These are phyloP conservation scores for Morus bassanus DNA, from an alignment of 2,797 vertebrate species.

Conservation along the genomic window DNA sequence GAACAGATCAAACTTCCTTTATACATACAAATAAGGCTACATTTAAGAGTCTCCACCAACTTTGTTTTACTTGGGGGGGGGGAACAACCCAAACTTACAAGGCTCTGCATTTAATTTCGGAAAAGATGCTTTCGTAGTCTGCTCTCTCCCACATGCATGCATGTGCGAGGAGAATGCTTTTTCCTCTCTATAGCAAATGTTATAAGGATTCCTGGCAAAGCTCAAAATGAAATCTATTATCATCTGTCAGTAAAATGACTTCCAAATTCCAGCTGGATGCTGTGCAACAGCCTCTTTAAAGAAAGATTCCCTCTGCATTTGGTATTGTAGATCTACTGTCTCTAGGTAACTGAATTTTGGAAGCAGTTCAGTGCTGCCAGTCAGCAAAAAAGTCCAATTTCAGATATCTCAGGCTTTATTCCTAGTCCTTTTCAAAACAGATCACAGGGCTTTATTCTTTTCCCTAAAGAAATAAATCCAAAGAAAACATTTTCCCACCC, in stretches of 20 bases:
- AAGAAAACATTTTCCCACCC: slow-evolving; percentile 4
- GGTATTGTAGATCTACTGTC: slow-evolving; percentile 10
- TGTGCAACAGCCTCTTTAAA: slow-evolving; percentile 50
- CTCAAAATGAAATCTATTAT: slow-evolving; percentile 72
- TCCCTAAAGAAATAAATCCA: slow-evolving; percentile 32
- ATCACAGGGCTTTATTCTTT: background rate
- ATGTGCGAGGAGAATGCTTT: slow-evolving; percentile 6
- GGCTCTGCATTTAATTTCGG: slow-evolving; percentile 68
- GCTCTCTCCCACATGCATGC: background rate
- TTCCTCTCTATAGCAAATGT: slow-evolving; percentile 54
- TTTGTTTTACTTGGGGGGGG: slow-evolving; percentile 23
- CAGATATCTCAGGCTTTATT: slow-evolving; percentile 16
- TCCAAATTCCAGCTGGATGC: slow-evolving; percentile 71
- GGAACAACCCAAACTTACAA: background rate
- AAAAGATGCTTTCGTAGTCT: slow-evolving; percentile 45
- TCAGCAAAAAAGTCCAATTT: slow-evolving; percentile 6
- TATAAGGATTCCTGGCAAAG: slow-evolving; percentile 70
- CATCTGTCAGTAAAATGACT: slow-evolving; percentile 68
- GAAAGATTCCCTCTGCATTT: slow-evolving; percentile 49
- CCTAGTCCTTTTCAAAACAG: slow-evolving; percentile 10
- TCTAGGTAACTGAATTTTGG: slow-evolving; percentile 49
- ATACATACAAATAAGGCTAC: slow-evolving; percentile 51
- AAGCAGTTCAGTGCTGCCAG: slow-evolving; percentile 45
- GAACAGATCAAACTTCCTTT: slow-evolving; percentile 30
- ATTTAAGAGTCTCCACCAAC: slow-evolving; percentile 55